phyloP scores from a whole-genome alignment of 53 echinoderm and acorn worm genomes.

The Arbacia lixula region DNA sequence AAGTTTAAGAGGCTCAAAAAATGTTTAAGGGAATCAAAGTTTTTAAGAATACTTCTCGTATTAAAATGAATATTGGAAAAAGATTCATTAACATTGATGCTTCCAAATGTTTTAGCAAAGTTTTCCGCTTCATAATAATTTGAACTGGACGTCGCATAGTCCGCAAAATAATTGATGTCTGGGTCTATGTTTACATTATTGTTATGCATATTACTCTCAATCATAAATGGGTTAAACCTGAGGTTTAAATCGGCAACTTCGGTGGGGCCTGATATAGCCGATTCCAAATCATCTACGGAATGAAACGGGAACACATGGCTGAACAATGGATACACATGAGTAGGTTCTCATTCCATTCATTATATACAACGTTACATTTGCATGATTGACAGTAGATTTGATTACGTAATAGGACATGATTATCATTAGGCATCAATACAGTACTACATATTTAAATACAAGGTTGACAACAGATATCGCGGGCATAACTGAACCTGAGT shows the following conservation, averaged over 20 bases:
- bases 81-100: neutral
- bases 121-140: neutral
- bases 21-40: neutral
- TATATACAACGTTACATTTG: constrained; percentile 1
- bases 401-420: neutral
- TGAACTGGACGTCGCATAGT: neutral
- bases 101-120: neutral
- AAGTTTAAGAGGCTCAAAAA: constrained; percentile 2
- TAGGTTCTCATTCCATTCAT: neutral
- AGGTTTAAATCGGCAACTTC: neutral
- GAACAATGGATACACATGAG: neutral
- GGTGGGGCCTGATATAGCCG: neutral
- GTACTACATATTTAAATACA: neutral
- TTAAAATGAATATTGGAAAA: constrained; percentile 21
- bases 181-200: constrained; percentile 2
- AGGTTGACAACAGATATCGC: constrained; percentile 1
- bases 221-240: neutral
- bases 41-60: neutral
- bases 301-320: neutral
- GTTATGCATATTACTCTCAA: neutral
- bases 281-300: neutral
- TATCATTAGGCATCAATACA: neutral
- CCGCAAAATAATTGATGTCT: neutral
- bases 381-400: neutral
- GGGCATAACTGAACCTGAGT: neutral